Evolutionary conservation across 2,797 vertebrate genomes (phyloP).

Genomic region (Cirrhinus molitorella): DNA sequence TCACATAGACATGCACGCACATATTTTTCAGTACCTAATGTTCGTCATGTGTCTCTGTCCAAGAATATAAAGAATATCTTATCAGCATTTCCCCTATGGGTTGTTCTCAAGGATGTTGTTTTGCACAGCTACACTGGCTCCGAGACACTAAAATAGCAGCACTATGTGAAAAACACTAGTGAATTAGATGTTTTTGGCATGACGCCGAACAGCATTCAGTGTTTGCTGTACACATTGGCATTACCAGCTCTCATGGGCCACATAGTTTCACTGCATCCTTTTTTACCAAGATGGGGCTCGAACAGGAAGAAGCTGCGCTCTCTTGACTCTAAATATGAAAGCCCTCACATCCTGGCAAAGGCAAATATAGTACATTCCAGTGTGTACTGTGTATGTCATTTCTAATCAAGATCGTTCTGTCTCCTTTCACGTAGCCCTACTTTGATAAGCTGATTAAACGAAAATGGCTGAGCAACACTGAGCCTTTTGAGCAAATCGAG

Average conservation of each 20-base stretch:
- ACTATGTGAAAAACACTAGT: slow-evolving; percentile 59
- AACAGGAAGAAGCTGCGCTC: slow-evolving; percentile 59
- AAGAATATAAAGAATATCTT: slow-evolving; percentile 67
- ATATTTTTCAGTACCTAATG: slow-evolving; percentile 35
- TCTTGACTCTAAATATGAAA: slow-evolving; percentile 55
- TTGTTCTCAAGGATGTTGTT: slow-evolving; percentile 66
- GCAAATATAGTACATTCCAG: slow-evolving; percentile 35
- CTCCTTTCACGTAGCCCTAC: slow-evolving; percentile 75
- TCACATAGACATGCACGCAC: slow-evolving; percentile 29
- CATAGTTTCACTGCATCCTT: slow-evolving; percentile 50
- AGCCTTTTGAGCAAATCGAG: slow-evolving; percentile 86
- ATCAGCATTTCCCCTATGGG: slow-evolving; percentile 61
- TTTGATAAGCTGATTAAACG: slow-evolving; percentile 90
- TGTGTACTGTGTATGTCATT: slow-evolving; percentile 31
- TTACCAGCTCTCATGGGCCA: slow-evolving; percentile 51
- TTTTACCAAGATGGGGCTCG: slow-evolving; percentile 45
- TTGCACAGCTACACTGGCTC: slow-evolving; percentile 42
- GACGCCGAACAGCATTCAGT: slow-evolving; percentile 40
- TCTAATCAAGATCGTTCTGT: slow-evolving; percentile 31
- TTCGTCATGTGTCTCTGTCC: slow-evolving; percentile 47
- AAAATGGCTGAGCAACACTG: slow-evolving; percentile 87
- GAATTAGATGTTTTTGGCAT: slow-evolving; percentile 59
- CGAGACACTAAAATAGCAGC: slow-evolving; percentile 58
- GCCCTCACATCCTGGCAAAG: slow-evolving; percentile 37
- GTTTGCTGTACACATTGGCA: slow-evolving; percentile 50